A percentile compares a stretch with the other conserved stretches of the same genome.
phyloP scores from a whole-genome alignment of 2,888 invertebrate genomes.

The Lysandra bellargus region DNA sequence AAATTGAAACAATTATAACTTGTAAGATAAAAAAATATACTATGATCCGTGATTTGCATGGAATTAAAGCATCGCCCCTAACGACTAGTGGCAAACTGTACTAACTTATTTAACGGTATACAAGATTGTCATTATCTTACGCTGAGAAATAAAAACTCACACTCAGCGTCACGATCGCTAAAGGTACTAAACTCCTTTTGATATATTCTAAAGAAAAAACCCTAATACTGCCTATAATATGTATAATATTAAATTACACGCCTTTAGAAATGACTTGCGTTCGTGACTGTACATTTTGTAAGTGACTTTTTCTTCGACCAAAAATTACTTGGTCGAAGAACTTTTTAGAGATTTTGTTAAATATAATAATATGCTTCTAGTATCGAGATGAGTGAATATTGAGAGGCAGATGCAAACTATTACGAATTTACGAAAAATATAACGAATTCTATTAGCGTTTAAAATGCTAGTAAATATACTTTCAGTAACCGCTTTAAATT shows the following conservation, averaged over 20 bases:
- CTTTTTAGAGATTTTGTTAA: not conserved
- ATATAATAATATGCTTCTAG: not conserved
- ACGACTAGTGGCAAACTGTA: not conserved
- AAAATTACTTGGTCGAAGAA: no score
- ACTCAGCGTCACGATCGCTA: not conserved
- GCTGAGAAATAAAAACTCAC: no score
- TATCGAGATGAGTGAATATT: slow-evolving; percentile 18
- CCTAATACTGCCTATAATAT: not conserved
- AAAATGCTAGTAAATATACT: not conserved
- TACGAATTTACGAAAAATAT: not conserved
- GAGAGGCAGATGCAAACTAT: not conserved
- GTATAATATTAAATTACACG: no score
- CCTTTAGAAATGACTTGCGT: not conserved
- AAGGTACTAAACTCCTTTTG: not conserved
- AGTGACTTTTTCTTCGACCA: not conserved
- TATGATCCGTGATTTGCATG: not conserved
- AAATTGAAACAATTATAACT: no score
- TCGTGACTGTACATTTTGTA: not conserved
- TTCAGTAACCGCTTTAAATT: not conserved
- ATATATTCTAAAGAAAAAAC: not conserved
- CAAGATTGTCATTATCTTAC: not conserved
- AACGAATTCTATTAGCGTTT: not conserved
- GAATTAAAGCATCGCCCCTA: not conserved
- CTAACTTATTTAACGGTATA: not conserved
- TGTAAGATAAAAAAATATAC: no score